These are phyloP conservation scores for Gulo gulo DNA, from an alignment of 2,113 vertebrate species.

Conservation along the genomic window DNA sequence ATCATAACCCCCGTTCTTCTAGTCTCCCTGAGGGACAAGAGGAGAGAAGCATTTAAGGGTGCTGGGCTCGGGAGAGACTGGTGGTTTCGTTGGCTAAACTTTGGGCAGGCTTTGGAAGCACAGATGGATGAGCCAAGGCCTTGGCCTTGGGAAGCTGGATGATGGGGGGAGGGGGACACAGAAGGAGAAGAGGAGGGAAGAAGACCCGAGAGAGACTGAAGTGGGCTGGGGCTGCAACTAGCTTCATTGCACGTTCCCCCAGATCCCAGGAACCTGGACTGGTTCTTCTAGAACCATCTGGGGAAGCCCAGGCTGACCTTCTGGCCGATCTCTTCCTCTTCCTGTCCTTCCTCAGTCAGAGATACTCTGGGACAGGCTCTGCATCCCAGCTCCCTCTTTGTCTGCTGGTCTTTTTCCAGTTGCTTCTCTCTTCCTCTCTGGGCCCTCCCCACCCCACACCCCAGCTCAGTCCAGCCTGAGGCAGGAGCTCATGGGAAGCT, in stretches of 20 bases:
- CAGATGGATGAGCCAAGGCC: background rate
- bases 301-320: background rate
- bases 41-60: background rate
- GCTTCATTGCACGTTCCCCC: background rate
- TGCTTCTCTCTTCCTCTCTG: background rate
- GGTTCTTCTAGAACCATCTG: background rate
- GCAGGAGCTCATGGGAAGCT: background rate
- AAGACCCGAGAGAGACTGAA: background rate
- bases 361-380: background rate
- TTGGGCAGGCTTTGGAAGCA: background rate
- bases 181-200: background rate
- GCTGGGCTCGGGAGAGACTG: background rate
- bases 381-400: background rate
- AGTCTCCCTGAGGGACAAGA: background rate
- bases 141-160: background rate
- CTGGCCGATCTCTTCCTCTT: fast-evolving
- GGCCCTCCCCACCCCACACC: background rate
- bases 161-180: background rate
- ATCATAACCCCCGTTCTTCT: background rate
- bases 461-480: background rate
- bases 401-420: background rate
- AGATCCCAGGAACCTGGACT: background rate
- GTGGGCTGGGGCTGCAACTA: background rate
- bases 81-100: background rate
- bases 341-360: background rate